Evolutionary conservation across 2,888 invertebrate species (phyloP).

Genomic region (Syritta pipiens): DNA sequence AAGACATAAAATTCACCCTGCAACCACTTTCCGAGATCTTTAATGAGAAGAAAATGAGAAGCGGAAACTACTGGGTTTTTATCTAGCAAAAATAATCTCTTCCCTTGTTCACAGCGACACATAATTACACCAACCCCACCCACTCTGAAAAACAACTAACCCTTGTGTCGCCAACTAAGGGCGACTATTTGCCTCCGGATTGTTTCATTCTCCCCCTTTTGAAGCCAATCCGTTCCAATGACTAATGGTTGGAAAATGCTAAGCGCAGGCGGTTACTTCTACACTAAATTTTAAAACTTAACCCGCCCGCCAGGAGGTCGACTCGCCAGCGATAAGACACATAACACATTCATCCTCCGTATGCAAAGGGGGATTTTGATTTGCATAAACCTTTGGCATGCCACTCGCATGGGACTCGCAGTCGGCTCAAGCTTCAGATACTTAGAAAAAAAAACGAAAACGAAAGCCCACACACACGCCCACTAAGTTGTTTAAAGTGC

Average conservation of each 20-base stretch:
- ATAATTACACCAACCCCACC: slow-evolving; percentile 22
- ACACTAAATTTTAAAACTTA: slow-evolving; percentile 59
- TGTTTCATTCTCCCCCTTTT: slow-evolving; percentile 22
- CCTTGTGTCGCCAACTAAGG: neutral
- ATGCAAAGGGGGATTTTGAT: slow-evolving; percentile 48
- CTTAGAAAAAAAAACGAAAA: slow-evolving; percentile 16
- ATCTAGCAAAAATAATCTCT: slow-evolving; percentile 18
- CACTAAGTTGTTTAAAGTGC: slow-evolving; percentile 53
- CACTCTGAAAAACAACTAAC: neutral
- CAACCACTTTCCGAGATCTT: slow-evolving; percentile 5
- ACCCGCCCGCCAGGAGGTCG: slow-evolving; percentile 27
- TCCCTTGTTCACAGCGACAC: slow-evolving; percentile 26
- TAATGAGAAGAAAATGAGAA: slow-evolving; percentile 18
- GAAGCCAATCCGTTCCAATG: slow-evolving; percentile 45
- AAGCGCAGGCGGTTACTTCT: slow-evolving; percentile 60
- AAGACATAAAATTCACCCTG: slow-evolving; percentile 5
- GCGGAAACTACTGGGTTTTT: slow-evolving; percentile 6
- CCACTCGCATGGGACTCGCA: slow-evolving; percentile 12
- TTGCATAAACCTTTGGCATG: slow-evolving; percentile 58
- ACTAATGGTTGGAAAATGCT: slow-evolving; percentile 64
- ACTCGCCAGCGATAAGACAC: slow-evolving; percentile 45
- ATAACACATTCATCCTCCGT: slow-evolving; percentile 47
- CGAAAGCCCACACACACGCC: neutral
- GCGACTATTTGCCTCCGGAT: slow-evolving; percentile 3
- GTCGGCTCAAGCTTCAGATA: too few species aligned